phyloP scores from a whole-genome alignment of 1,140 invertebrate species.

The Trachymyrmex cornetzi region DNA sequence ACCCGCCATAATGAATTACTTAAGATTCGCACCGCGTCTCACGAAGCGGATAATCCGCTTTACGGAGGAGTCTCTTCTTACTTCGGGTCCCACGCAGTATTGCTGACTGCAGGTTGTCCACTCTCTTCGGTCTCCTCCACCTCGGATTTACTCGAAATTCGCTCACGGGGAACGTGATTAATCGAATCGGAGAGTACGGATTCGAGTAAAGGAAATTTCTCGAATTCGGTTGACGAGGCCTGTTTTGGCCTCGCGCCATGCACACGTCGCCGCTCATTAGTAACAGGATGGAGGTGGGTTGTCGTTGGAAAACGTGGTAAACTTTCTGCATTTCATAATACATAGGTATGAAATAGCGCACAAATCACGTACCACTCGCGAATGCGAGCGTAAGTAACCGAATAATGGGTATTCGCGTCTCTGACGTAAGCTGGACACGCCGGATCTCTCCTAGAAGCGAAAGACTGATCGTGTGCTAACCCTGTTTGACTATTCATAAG shows the following conservation, averaged over 20 bases:
- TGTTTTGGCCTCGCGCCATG: slow-evolving; percentile 37
- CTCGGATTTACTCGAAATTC: slow-evolving; percentile 1
- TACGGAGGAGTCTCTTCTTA: neutral
- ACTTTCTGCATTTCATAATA: slow-evolving; percentile 71
- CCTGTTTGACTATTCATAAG: slow-evolving; percentile 42
- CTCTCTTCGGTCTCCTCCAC: neutral
- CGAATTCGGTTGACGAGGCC: slow-evolving; percentile 45
- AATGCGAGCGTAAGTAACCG: slow-evolving; percentile 42
- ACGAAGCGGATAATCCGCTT: slow-evolving; percentile 29
- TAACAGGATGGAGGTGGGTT: slow-evolving; percentile 23
- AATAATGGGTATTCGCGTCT: slow-evolving; percentile 33
- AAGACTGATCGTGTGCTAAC: neutral
- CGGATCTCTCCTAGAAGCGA: neutral
- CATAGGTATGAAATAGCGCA: neutral
- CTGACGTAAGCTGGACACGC: neutral
- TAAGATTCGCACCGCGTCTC: slow-evolving; percentile 18
- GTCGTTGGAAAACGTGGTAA: slow-evolving; percentile 56
- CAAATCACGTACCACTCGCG: neutral
- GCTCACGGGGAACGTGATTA: neutral
- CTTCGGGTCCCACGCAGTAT: neutral
- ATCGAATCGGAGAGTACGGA: slow-evolving; percentile 8
- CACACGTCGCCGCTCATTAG: slow-evolving; percentile 56
- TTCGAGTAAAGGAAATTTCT: slow-evolving; percentile 31
- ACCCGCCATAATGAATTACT: slow-evolving; percentile 34
- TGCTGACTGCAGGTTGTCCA: neutral